Evolutionary conservation across 2,888 invertebrate genomes (phyloP).

Genomic region (Branchipolynoe longqiensis): DNA sequence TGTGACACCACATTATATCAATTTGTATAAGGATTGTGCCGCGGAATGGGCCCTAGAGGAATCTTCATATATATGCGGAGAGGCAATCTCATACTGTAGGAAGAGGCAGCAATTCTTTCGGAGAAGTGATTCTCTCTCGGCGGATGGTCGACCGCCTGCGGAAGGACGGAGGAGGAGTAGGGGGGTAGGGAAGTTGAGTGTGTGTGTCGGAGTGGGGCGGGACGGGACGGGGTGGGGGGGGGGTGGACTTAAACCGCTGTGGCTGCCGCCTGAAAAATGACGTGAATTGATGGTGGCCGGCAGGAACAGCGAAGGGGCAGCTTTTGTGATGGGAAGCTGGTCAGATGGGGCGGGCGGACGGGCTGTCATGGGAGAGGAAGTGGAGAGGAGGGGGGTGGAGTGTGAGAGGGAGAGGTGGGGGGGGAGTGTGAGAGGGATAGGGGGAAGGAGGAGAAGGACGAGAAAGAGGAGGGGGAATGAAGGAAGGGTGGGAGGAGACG

Average conservation of each 20-base stretch:
- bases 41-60: no score
- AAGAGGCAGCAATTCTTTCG: no score
- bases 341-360: not conserved
- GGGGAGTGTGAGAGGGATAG: no score
- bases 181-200: not conserved
- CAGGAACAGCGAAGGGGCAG: not conserved
- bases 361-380: constrained; percentile 13
- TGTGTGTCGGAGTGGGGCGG: no score
- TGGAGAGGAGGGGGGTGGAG: not conserved
- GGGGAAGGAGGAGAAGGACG: not conserved
- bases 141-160: no score
- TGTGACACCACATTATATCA: no score
- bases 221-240: not conserved
- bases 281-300: constrained; percentile 10
- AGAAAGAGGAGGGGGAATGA: not conserved
- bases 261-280: constrained; percentile 14
- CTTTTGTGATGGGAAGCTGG: not conserved
- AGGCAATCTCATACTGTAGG: no score
- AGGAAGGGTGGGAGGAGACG: not conserved
- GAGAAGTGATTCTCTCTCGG: no score
- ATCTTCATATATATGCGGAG: no score
- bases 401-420: no score
- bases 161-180: no score
- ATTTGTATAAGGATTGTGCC: no score
- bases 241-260: not conserved